Base-by-base conservation (phyloP, 2,113 vertebrate genomes). In the Laticauda laticaudata region DNA sequence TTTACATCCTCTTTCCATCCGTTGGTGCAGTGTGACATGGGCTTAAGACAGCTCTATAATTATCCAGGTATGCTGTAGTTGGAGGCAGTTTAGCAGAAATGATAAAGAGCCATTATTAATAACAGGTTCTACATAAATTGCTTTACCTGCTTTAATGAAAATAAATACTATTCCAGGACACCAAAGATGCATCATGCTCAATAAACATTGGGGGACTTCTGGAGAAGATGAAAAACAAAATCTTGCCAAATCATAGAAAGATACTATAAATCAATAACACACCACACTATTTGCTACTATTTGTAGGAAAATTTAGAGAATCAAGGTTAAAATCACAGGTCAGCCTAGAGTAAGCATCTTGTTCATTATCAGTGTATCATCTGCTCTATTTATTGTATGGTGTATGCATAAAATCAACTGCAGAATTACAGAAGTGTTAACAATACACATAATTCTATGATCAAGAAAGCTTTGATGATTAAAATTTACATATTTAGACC, bases 191-290 rank as follows among this genome's bases (percentile, higher is more conserved):
- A 81, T 91, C 90, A 23, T 24, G 64, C 94, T 87, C 94, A 81
- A 88, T 91, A 87, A 69, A 92, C 88, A 93, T 94, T 95, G 86
- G 18, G 93, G 34, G 26, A 24, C 48, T n/a, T 55, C 29, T 61
- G 11, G 51, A 56, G 3, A 90, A n/a, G 12, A 15, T 89, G 15
- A 54, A 90, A 85, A 54, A 48, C 53, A 85, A 34, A 26, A 20
- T 8, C 53, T 21, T 51, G 3, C 7, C 57, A 45, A 24, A 21
- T 45, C 14, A 48, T 11, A 75, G 86, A 24, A 88, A 88, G 87
- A 43, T 21, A 43, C 43, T 81, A 81, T 81, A 39, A 81, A 21
- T 21, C 75, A 81, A 39, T 81, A 81, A 81, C 6, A 39, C 18
- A 81, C 34, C 34, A 81, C 34, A 81, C 18, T 81, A 43, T 43